Evolutionary conservation across 2,113 vertebrate genomes (phyloP).

Genomic region (Cranoglanis bouderius): DNA sequence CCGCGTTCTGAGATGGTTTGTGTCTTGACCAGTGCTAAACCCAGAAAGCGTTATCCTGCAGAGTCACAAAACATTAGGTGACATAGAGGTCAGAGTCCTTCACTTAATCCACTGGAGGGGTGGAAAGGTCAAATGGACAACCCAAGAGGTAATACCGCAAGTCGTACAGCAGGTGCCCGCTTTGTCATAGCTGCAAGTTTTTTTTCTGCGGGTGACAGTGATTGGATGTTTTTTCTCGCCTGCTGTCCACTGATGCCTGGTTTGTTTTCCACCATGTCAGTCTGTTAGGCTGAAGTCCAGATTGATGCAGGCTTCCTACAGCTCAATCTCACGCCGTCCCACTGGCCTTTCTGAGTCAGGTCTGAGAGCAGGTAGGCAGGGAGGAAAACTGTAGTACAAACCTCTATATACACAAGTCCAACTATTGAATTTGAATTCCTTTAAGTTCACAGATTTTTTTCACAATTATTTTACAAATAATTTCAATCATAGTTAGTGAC

Average conservation of each 20-base stretch:
- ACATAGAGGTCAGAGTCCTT: not conserved
- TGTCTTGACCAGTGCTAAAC: not conserved
- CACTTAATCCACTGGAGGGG: not conserved
- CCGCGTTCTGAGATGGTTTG: not conserved
- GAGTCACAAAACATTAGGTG: not conserved
- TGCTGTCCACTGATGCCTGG: not conserved
- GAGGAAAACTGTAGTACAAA: not conserved
- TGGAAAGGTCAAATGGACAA: not conserved
- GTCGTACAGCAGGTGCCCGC: not conserved
- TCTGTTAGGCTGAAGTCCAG: not conserved
- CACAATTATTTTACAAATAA: not conserved
- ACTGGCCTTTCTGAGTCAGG: not conserved
- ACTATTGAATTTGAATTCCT: not conserved
- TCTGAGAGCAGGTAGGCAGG: not conserved
- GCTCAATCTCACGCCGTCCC: not conserved
- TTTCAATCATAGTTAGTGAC: not conserved
- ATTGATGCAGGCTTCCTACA: not conserved
- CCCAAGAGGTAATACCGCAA: not conserved
- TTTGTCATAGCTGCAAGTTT: not conserved
- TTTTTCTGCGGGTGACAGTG: not conserved
- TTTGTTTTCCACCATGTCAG: not conserved
- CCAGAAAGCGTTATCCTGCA: not conserved
- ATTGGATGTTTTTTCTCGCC: conserved; percentile 12
- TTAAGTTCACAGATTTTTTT: not conserved
- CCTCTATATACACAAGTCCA: not conserved